Evolutionary conservation across 2,113 vertebrate species (phyloP).

Genomic region (Saccopteryx leptura): DNA sequence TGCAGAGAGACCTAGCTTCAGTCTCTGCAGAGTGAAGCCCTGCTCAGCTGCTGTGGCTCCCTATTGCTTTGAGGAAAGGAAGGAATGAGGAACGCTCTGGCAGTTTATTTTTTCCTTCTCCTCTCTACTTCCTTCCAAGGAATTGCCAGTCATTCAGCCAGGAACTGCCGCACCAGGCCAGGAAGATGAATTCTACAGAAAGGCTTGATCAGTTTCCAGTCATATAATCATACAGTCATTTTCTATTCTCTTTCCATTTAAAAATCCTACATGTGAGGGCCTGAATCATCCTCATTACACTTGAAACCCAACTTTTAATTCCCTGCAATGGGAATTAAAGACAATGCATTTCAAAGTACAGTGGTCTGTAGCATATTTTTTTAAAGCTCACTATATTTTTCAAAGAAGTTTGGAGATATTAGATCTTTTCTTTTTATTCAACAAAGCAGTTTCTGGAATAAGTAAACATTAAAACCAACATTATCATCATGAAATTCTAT

Average conservation of each 20-base stretch:
- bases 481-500: background rate
- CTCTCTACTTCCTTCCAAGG: constrained; percentile 37
- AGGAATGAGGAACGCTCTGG: background rate
- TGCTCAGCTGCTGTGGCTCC: background rate
- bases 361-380: background rate
- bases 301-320: constrained; percentile 59
- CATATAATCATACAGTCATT: constrained; percentile 55
- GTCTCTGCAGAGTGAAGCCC: background rate
- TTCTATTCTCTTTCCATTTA: constrained; percentile 48
- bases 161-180: background rate
- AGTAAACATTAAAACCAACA: background rate
- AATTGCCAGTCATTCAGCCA: background rate
- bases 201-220: constrained; percentile 36
- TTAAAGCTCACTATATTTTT: constrained; percentile 38
- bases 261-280: constrained; percentile 24
- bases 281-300: constrained; percentile 58
- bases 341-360: constrained; percentile 61
- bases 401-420: constrained; percentile 51
- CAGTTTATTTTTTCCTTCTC: background rate
- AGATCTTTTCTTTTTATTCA: constrained; percentile 9
- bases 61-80: background rate
- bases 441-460: constrained; percentile 50
- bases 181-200: constrained; percentile 36
- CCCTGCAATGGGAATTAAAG: constrained; percentile 62
- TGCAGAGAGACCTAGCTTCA: background rate